Evolutionary conservation across 2,113 vertebrate species (phyloP).

Genomic region (Scomber scombrus): DNA sequence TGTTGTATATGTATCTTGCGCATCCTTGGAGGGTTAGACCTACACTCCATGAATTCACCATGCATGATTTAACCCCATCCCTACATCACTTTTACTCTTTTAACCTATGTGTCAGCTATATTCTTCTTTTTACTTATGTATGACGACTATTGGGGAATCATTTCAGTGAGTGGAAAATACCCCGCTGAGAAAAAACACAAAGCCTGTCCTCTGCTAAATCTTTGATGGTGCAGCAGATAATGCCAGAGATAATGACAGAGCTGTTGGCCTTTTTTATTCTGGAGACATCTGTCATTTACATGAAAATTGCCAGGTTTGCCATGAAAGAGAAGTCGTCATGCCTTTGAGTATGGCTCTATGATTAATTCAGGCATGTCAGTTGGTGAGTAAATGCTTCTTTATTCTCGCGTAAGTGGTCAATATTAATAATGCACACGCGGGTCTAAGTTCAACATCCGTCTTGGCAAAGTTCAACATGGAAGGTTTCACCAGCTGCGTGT

Average conservation of each 20-base stretch:
- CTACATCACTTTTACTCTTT: background rate
- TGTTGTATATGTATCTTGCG: conserved; percentile 1
- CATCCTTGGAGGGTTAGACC: conserved; percentile 22
- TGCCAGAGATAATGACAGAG: conserved; percentile 60
- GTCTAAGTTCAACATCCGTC: conserved; percentile 76
- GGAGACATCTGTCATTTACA: conserved; percentile 78
- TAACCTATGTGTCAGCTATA: conserved; percentile 1
- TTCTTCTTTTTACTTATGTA: background rate
- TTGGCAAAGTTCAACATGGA: conserved; percentile 77
- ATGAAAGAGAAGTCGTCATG: conserved; percentile 71
- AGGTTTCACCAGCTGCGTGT: conserved; percentile 48
- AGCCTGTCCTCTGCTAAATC: conserved; percentile 61
- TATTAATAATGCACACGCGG: conserved; percentile 82
- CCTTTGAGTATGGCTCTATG: conserved; percentile 71
- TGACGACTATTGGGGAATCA: background rate
- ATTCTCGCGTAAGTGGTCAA: conserved; percentile 79
- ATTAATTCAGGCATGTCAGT: conserved; percentile 83
- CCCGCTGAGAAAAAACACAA: conserved; percentile 40
- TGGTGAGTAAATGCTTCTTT: conserved; percentile 81
- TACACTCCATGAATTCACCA: conserved; percentile 19
- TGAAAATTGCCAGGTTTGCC: conserved; percentile 74
- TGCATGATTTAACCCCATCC: conserved; percentile 1
- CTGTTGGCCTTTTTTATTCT: conserved; percentile 49
- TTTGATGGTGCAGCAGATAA: conserved; percentile 64
- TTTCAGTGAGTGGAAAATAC: conserved; percentile 38